Conservation (phyloP, 1,140 invertebrate genomes). For the Ridgeia piscesae region DNA sequence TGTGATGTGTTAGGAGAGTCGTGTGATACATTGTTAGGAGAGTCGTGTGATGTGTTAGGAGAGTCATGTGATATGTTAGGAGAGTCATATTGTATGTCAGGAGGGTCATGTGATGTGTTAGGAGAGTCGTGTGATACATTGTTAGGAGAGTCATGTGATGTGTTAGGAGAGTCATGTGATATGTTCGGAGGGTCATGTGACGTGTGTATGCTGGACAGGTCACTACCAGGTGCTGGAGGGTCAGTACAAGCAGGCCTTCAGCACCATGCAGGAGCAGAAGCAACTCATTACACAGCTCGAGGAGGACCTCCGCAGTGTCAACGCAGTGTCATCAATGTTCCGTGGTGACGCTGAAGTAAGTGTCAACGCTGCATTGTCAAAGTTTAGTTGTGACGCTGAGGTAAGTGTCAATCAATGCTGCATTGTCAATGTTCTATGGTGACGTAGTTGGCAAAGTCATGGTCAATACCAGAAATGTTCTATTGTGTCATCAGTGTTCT, state of each 20-base stretch:
- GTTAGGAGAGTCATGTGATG: too few species aligned
- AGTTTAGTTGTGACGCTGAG: conserved; percentile 59
- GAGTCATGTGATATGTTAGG: background rate
- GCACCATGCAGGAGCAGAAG: conserved; percentile 57
- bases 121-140: too few species aligned
- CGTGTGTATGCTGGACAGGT: background rate
- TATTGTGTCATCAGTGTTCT: conserved; percentile 54
- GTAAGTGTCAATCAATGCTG: conserved; percentile 59
- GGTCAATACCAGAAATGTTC: conserved; percentile 35
- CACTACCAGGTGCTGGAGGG: conserved; percentile 36
- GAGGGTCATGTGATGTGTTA: background rate
- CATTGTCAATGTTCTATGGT: conserved; percentile 58
- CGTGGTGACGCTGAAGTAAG: conserved; percentile 58
- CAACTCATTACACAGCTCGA: conserved; percentile 58
- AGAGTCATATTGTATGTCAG: too few species aligned
- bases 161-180: background rate
- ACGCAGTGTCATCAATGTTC: conserved; percentile 58
- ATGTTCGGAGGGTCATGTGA: background rate
- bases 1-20: too few species aligned
- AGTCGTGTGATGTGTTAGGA: too few species aligned
- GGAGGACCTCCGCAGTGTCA: conserved; percentile 59
- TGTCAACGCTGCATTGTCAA: conserved; percentile 39
- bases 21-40: too few species aligned
- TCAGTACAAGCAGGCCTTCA: conserved; percentile 47
- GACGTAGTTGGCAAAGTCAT: conserved; percentile 58